A percentile compares a stretch with the other conserved stretches of the same genome.
These are phyloP conservation scores for Sebastes goodei DNA, from an alignment of 2,797 vertebrate genomes.

Conservation along the genomic window DNA sequence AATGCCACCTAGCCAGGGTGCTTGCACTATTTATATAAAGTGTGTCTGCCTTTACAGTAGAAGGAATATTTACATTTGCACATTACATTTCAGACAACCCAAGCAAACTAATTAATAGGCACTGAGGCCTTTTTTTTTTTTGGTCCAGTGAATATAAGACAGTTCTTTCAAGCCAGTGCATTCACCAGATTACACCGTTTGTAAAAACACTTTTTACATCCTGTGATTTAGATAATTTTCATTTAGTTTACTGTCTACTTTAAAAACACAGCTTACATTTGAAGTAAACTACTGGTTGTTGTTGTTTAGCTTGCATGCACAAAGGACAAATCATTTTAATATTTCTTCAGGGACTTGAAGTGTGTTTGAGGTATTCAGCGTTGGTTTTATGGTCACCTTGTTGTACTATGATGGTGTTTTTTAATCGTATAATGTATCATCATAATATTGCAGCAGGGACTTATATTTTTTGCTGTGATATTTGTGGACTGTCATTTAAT, in stretches of 20 bases:
- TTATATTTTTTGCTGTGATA: conserved; percentile 14
- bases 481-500: conserved; percentile 30
- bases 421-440: conserved; percentile 39
- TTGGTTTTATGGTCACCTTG: conserved; percentile 35
- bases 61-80: conserved; percentile 49
- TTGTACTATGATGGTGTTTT: conserved; percentile 10
- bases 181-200: conserved; percentile 49
- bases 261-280: conserved; percentile 32
- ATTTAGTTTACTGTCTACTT: conserved; percentile 39
- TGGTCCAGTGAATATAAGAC: conserved; percentile 64
- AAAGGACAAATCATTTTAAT: conserved; percentile 6
- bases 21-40: neutral
- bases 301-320: conserved; percentile 2
- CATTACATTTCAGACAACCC: conserved; percentile 43
- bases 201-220: conserved; percentile 40
- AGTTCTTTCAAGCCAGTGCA: conserved; percentile 50
- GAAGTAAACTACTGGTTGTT: neutral
- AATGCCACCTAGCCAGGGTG: conserved; percentile 25
- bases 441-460: conserved; percentile 33
- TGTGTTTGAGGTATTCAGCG: neutral
- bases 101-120: conserved; percentile 60
- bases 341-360: neutral
- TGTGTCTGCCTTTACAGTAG: neutral
- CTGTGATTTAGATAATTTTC: conserved; percentile 57
- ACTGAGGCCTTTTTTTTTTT: conserved; percentile 56